Conservation (phyloP, 2,888 invertebrate species). For the Diogma glabrata region DNA sequence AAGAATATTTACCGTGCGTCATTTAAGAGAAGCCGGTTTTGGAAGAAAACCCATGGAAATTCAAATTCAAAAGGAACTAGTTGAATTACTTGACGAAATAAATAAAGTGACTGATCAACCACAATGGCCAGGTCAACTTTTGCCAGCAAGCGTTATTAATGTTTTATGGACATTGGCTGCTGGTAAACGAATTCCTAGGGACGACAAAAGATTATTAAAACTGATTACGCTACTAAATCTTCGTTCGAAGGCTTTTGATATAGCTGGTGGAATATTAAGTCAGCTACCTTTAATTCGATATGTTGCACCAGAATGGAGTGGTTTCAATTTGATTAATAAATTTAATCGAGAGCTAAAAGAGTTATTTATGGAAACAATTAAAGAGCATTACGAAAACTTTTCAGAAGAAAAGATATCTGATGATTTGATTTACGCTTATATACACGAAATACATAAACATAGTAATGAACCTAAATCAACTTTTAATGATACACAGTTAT, state of each 20-base stretch:
- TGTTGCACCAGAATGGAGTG: conserved; percentile 46
- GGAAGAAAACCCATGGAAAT: conserved; percentile 43
- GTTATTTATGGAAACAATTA: conserved; percentile 45
- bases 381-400: conserved; percentile 41
- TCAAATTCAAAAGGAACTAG: conserved; percentile 43
- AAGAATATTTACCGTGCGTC: conserved; percentile 41
- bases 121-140: conserved; percentile 31
- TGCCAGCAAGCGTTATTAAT: conserved; percentile 49
- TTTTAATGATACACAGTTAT: conserved; percentile 44
- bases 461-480: conserved; percentile 19
- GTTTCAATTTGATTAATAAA: conserved; percentile 45
- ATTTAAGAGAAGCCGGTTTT: conserved; percentile 43
- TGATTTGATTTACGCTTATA: conserved; percentile 52
- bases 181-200: conserved; percentile 38
- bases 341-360: conserved; percentile 43
- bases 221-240: conserved; percentile 39
- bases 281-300: conserved; percentile 51
- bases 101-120: conserved; percentile 20
- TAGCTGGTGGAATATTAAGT: conserved; percentile 45
- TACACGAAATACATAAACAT: conserved; percentile 43
- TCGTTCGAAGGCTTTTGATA: conserved; percentile 44
- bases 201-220: conserved; percentile 34
- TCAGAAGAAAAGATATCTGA: conserved; percentile 34
- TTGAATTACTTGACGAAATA: conserved; percentile 32
- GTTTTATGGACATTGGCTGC: conserved; percentile 52